Base-by-base conservation (phyloP, 2,797 vertebrate genomes). In the Falco naumanni region DNA sequence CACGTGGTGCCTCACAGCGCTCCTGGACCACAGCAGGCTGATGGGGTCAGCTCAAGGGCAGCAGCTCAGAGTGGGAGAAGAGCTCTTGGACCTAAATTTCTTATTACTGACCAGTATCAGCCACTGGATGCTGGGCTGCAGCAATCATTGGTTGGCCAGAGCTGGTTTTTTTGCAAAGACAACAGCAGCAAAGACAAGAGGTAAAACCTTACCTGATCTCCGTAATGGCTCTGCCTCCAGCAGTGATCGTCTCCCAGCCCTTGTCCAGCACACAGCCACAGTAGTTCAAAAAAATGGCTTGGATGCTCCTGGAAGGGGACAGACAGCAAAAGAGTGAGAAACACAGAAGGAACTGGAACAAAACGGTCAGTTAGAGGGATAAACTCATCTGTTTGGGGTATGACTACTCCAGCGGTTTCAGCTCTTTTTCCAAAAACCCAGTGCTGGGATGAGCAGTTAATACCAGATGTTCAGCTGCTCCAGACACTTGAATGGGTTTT, bases 401-500 rank as follows among this genome's bases (percentile, higher is more conserved):
- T 28, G 66, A 63, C 80, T 84, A 6, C 43, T 59, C 57, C 71
- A 71, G 83, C 39, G 66, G 75, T 66, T 84, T 84, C 2, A 5
- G 37, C 33, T 50, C 60, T 47, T 54, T n/a, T 90, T 85, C 75
- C 71, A 39, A 90, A 92, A 93, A 33, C 66, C 83, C 66, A 34
- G 79, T 3, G 25, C 66, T 85, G 76, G 63, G 87, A 83, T 83
- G 84, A 91, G 81, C 87, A 68, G 84, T 76, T 86, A 53, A 70
- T 86, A 75, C 76, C 93, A 86, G 84, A 85, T 82, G 68, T 83
- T 86, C 68, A 41, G 28, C 84, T 54, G 59, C 68, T 83, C 66
- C 84, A 94, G 90, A 79, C 90, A 50, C 80, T 93, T 19, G 9
- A 74, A 59, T 12, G 11, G 7, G 31, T 34, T 91, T 89, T 74